Conservation (phyloP, 2,888 invertebrate species). For the Tiliacea aurago region DNA sequence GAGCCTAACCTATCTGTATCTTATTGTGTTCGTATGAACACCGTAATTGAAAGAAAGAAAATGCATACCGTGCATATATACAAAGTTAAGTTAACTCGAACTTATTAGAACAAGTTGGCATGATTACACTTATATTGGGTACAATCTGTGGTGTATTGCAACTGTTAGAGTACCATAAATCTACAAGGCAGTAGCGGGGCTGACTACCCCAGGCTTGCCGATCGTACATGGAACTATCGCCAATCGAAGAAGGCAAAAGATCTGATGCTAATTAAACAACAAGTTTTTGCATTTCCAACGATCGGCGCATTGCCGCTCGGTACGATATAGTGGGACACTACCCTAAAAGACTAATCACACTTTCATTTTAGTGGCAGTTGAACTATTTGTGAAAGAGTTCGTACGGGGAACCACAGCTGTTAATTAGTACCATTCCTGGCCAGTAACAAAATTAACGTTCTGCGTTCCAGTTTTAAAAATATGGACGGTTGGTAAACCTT, state of each 20-base stretch:
- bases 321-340: not conserved
- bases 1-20: not conserved
- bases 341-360: constrained; percentile 28
- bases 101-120: not conserved
- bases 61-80: no score
- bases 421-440: not conserved
- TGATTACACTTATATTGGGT: not conserved
- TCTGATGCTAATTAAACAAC: not conserved
- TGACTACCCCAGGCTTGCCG: not conserved
- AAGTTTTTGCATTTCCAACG: not conserved
- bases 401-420: not conserved
- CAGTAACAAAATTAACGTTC: not conserved
- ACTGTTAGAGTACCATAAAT: not conserved
- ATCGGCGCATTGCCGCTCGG: no score
- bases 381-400: constrained; percentile 3
- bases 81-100: not conserved
- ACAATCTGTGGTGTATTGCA: not conserved
- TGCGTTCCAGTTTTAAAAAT: not conserved
- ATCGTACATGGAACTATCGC: not conserved
- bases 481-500: not conserved
- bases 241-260: not conserved
- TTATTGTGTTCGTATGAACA: not conserved
- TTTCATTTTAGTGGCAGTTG: constrained; percentile 29
- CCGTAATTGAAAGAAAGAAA: not conserved
- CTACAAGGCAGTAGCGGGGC: not conserved